Percentiles rank a stretch among this genome's conserved stretches.
Conservation (phyloP, 2,888 invertebrate species). For the Cataglyphis rosenhaueri region DNA sequence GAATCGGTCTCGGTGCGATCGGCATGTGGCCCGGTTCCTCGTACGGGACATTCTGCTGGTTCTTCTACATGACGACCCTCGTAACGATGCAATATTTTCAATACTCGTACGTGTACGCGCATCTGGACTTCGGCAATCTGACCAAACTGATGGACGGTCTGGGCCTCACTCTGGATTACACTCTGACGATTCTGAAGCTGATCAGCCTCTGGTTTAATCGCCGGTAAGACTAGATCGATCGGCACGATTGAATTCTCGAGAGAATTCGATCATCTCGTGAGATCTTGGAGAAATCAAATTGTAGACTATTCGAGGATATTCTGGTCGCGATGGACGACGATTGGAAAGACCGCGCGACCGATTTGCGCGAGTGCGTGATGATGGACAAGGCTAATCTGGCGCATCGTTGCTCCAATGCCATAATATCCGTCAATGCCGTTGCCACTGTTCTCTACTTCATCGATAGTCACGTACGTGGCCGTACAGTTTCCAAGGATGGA, state of each 20-base stretch:
- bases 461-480: not conserved
- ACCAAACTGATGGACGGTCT: conserved; percentile 39
- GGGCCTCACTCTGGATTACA: conserved; percentile 27
- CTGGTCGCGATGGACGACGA: conserved; percentile 59
- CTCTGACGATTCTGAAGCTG: conserved; percentile 33
- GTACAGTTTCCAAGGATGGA: not conserved
- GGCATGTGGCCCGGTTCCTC: conserved; percentile 47
- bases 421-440: conserved; percentile 16
- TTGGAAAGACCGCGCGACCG: conserved; percentile 50
- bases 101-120: conserved; percentile 23
- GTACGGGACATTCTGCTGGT: not conserved
- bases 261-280: not conserved
- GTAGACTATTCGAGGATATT: conserved; percentile 51
- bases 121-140: conserved; percentile 26
- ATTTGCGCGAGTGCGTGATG: conserved; percentile 43
- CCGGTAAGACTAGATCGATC: conserved; percentile 9
- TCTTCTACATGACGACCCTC: conserved; percentile 37
- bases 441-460: conserved; percentile 35
- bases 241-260: not conserved
- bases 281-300: not conserved
- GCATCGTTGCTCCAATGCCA: conserved; percentile 31
- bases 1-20: conserved; percentile 31
- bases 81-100: conserved; percentile 39
- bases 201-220: conserved; percentile 37
- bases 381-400: conserved; percentile 34